Evolutionary conservation across 2,888 invertebrate genomes (phyloP).

Genomic region (Panorpa germanica): DNA sequence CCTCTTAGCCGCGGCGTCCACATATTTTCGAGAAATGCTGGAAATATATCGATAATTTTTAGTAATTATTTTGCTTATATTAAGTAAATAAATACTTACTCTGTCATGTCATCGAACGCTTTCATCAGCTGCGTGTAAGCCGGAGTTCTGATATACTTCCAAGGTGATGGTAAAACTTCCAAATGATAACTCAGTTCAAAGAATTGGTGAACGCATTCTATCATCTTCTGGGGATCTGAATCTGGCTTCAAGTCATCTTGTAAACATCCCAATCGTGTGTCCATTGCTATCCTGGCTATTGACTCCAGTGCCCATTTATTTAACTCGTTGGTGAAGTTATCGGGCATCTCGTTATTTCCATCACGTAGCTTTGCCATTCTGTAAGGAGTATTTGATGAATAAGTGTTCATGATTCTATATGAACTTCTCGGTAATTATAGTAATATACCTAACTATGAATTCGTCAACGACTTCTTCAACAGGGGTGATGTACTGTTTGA

Average conservation of each 20-base stretch:
- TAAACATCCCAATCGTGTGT: conserved; percentile 19
- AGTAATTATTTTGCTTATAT: too few species aligned
- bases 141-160: conserved; percentile 19
- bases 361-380: conserved; percentile 16
- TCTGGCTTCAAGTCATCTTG: conserved; percentile 7
- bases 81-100: too few species aligned
- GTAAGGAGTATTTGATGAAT: too few species aligned
- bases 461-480: conserved; percentile 26
- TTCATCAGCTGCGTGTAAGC: conserved; percentile 16
- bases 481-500: conserved; percentile 27
- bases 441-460: too few species aligned
- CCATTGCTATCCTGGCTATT: conserved; percentile 22
- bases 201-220: conserved; percentile 5
- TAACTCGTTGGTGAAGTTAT: conserved; percentile 27
- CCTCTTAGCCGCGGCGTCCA: conserved; percentile 16
- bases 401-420: too few species aligned
- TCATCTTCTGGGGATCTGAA: conserved; percentile 6
- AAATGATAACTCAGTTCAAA: conserved; percentile 13
- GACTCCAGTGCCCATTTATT: conserved; percentile 37
- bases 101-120: conserved; percentile 15
- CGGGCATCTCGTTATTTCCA: conserved; percentile 20
- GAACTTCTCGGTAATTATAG: too few species aligned
- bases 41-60: conserved; percentile 8
- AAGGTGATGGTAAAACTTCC: conserved; percentile 20
- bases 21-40: conserved; percentile 16